Evolutionary conservation across 2,797 vertebrate species (phyloP).

Genomic region (Synanceia verrucosa): DNA sequence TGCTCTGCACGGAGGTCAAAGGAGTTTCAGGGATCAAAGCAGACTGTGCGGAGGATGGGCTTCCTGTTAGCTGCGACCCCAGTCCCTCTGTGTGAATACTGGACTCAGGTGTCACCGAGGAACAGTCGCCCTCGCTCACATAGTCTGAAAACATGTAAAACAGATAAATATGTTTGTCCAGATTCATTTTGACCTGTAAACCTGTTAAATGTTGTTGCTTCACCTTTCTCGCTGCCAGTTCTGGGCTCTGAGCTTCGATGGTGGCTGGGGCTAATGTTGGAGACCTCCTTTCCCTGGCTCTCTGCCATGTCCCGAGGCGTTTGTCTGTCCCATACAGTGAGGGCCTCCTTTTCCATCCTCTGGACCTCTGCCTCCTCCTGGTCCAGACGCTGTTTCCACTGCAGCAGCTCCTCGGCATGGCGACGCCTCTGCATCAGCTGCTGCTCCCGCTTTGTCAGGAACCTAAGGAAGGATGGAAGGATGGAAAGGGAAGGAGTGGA

Average conservation of each 20-base stretch:
- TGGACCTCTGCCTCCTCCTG: slow-evolving; percentile 93
- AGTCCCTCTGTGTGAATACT: slow-evolving; percentile 84
- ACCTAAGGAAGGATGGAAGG: slow-evolving; percentile 78
- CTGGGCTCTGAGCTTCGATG: slow-evolving; percentile 50
- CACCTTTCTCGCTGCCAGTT: slow-evolving; percentile 71
- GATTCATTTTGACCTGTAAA: neutral
- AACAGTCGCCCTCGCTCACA: slow-evolving; percentile 82
- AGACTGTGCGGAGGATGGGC: slow-evolving; percentile 65
- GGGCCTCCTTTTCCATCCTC: slow-evolving; percentile 92
- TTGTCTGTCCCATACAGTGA: slow-evolving; percentile 90
- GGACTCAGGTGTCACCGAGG: slow-evolving; percentile 77
- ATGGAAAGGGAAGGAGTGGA: slow-evolving; percentile 11
- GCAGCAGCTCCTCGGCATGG: slow-evolving; percentile 91
- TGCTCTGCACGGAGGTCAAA: slow-evolving; percentile 63
- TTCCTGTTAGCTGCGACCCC: slow-evolving; percentile 79
- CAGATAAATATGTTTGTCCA: neutral
- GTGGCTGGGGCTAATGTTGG: slow-evolving; percentile 69
- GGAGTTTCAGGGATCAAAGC: slow-evolving; percentile 72
- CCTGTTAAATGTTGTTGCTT: neutral
- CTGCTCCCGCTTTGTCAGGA: slow-evolving; percentile 96
- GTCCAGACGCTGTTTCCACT: slow-evolving; percentile 94
- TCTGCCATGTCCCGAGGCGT: slow-evolving; percentile 61
- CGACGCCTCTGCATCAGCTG: slow-evolving; percentile 93
- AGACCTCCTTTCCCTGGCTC: slow-evolving; percentile 77
- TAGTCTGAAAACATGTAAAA: slow-evolving; percentile 74